Conservation (phyloP, 1,140 invertebrate genomes). For the Drosophila nigromelanica region DNA sequence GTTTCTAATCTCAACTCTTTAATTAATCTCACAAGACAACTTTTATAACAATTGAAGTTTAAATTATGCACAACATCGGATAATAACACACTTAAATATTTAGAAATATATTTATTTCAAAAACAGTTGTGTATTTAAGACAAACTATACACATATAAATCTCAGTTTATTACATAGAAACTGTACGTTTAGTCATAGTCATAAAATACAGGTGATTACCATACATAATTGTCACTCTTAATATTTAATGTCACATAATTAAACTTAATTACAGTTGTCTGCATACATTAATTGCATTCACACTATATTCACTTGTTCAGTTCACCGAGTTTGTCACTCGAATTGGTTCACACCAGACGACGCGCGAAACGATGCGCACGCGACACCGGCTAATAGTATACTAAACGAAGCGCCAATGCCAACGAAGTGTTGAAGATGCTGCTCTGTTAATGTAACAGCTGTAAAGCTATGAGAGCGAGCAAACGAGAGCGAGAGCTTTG, state of each 20-base stretch:
- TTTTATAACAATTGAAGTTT: too few relatives aligned
- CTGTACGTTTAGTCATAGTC: not conserved
- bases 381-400: slow-evolving; percentile 73
- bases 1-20: too few relatives aligned
- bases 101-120: not conserved
- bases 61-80: too few relatives aligned
- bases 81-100: too few relatives aligned
- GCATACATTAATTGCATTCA: not conserved
- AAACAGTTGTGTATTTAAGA: too few relatives aligned
- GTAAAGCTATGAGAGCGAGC: not conserved
- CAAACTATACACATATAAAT: too few relatives aligned
- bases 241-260: not conserved
- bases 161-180: not conserved
- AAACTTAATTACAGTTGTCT: not conserved
- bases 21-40: too few relatives aligned
- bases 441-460: slow-evolving; percentile 26
- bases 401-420: slow-evolving; percentile 50
- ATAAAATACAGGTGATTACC: not conserved
- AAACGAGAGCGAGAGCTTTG: not conserved
- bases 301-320: slow-evolving; percentile 16
- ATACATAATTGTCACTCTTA: not conserved
- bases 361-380: slow-evolving; percentile 55
- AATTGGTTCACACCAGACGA: slow-evolving; percentile 4
- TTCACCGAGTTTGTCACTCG: slow-evolving; percentile 9
- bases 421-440: slow-evolving; percentile 33